Evolutionary conservation across 2,797 vertebrate genomes (phyloP), one percentile per base, ranked within the genome.

Genomic region (Microcaecilia unicolor): DNA sequence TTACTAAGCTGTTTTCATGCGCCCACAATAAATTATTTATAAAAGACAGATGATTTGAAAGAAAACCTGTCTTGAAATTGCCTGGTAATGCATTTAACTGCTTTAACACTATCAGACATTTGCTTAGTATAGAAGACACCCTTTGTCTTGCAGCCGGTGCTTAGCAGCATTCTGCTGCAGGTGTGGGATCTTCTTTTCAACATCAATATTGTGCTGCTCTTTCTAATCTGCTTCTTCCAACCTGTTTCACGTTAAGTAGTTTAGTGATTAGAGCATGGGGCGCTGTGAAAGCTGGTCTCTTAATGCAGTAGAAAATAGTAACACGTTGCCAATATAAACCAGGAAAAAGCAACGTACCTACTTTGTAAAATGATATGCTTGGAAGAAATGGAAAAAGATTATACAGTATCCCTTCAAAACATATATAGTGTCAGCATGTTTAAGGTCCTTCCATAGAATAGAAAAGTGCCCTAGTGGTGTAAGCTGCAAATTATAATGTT

Each of bases 131-230:
- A 51, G 31, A 43, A 57, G 34, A 44, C 37, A 22, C 45, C 54
- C 54, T 71, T 74, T 70, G 44, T 43, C 39, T 18, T 58, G 55
- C 48, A 48, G 47, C 38, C 27, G 27, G 55, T 48, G 9, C 58
- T 64, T 51, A 37, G 39, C 37, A 53, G 59, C 38, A 31, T 65
- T 57, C 34, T 60, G 49, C 60, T 74, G 70, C 66, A 80, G 72
- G 64, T 79, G 65, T 46, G 26, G 49, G 48, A 53, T 26, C 44
- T 41, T 7, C 16, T 34, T 34, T 25, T 10, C 21, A 52, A 45
- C 43, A 17, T 57, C 30, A 34, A 27, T 55, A 31, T 64, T 56
- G 68, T 48, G 40, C 37, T 61, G 45, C 66, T 26, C 44, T 28
- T 41, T 58, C 30, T 22, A 20, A 62, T 72, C 15, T 35, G 6